These are phyloP conservation scores for Chelmon rostratus DNA, from an alignment of 2,797 vertebrate genomes.

Conservation along the genomic window DNA sequence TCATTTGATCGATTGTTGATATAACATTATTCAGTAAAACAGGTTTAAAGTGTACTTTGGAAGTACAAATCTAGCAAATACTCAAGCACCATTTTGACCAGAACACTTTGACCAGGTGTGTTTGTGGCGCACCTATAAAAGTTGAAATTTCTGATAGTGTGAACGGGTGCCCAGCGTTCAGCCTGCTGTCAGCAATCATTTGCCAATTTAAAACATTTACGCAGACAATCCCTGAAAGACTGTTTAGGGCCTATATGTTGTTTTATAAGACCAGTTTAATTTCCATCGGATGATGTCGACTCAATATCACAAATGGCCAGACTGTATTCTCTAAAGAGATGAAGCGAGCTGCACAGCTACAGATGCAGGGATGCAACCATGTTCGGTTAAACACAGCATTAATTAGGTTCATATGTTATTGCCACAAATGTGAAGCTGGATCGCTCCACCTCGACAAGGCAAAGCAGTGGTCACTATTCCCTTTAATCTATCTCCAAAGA, in stretches of 20 bases:
- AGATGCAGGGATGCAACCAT: constrained; percentile 31
- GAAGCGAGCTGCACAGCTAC: constrained; percentile 5
- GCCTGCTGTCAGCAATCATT: constrained; percentile 4
- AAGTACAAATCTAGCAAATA: neutral
- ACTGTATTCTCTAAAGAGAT: constrained; percentile 7
- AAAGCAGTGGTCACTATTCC: constrained; percentile 54
- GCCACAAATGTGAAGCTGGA: constrained; percentile 8
- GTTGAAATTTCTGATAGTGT: too few species aligned
- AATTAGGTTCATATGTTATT: constrained; percentile 2
- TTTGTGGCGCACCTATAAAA: neutral
- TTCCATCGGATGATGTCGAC: neutral
- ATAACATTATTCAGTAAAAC: neutral
- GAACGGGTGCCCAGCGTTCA: too few species aligned
- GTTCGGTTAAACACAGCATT: constrained; percentile 51
- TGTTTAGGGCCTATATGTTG: neutral
- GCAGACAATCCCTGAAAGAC: constrained; percentile 15
- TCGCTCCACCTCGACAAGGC: constrained; percentile 17
- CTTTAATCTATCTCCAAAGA: constrained; percentile 60
- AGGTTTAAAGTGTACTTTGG: neutral
- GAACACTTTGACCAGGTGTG: too few species aligned
- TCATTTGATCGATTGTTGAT: neutral
- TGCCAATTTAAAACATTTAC: neutral
- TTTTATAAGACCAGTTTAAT: constrained; percentile 23
- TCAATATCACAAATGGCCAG: constrained; percentile 30
- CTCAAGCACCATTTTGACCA: neutral